Base-by-base conservation (phyloP, 2,113 vertebrate species). In the Hippocampus comes region DNA sequence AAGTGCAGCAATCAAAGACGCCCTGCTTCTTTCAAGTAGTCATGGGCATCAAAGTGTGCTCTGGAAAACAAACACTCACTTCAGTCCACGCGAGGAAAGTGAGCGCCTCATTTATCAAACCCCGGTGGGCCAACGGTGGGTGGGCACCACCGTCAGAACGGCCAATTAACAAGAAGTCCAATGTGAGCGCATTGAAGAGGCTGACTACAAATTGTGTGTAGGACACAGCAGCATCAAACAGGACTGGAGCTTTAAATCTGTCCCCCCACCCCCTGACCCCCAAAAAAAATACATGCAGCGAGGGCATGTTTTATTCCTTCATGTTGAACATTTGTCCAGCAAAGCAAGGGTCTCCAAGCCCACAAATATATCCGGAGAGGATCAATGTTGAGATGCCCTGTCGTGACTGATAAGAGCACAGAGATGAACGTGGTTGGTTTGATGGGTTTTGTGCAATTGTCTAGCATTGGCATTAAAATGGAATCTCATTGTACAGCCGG, bases 101-200 rank as follows among this genome's bases (percentile, higher is more conserved):
- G 80, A 89, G 82, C 78, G 80, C 74, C 90, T 87, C 83, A 83
- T 91, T 90, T 86, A 89, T 88, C 84, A 89, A 87, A 82, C 82
- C 86, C 87, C 87, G 82, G 86, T 85, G 86, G 84, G 43, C 46
- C 80, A 68, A 34, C 73, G 3, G 84, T 88, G 89, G 88, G 87
- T 88, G 86, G 87, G 88, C 83, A 81, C 88, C 87, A 80, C 82
- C 85, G 88, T 89, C 90, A 85, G 87, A 63, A 88, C 78, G 86
- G 88, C 86, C 89, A 91, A 89, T 91, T 91, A 90, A 86, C 89
- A 84, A 85, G 86, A 70, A 83, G 74, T 83, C 83, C 79, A 86
- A 84, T 76, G 88, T 78, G 81, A 87, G 76, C 73, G 57, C 82
- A 56, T 86, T 70, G 78, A 78, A 84, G 79, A 84, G 74, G 72